Evolutionary conservation across 2,888 invertebrate species (phyloP).

Genomic region (Trachelus troglodyta): DNA sequence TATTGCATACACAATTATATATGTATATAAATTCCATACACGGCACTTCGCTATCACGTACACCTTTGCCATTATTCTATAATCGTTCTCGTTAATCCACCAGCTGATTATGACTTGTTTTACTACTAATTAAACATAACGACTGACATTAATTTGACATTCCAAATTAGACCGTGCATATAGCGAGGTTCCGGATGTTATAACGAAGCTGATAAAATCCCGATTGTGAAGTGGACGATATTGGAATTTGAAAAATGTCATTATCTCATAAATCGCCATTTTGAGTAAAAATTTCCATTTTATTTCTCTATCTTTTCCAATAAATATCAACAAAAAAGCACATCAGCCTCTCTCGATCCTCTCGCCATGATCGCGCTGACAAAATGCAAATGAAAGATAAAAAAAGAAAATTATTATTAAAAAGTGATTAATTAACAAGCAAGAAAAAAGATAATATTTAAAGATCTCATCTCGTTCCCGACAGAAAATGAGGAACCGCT

Average conservation of each 20-base stretch:
- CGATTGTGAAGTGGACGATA: not conserved
- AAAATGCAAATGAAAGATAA: not conserved
- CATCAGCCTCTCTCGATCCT: not conserved
- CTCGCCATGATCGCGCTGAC: not conserved
- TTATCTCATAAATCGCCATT: not conserved
- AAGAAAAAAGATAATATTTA: slow-evolving; percentile 31
- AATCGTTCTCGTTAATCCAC: not conserved
- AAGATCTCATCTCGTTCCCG: slow-evolving; percentile 61
- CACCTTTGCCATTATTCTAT: slow-evolving; percentile 11
- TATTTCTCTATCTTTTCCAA: slow-evolving; percentile 20
- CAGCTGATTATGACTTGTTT: not conserved
- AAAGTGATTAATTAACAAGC: not conserved
- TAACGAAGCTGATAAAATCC: not conserved
- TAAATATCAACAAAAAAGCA: not conserved
- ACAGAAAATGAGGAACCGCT: slow-evolving; percentile 67
- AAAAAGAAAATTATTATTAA: not conserved
- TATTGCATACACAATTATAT: not conserved
- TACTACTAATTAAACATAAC: not conserved
- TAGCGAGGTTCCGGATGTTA: not conserved
- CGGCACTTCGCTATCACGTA: slow-evolving; percentile 7
- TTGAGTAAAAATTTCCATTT: slow-evolving; percentile 25
- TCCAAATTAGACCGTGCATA: not conserved
- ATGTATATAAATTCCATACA: slow-evolving; percentile 1
- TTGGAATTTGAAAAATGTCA: slow-evolving; percentile 11
- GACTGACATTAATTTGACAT: not conserved